phyloP scores from a whole-genome alignment of 2,113 vertebrate genomes.

The Scortum barcoo region DNA sequence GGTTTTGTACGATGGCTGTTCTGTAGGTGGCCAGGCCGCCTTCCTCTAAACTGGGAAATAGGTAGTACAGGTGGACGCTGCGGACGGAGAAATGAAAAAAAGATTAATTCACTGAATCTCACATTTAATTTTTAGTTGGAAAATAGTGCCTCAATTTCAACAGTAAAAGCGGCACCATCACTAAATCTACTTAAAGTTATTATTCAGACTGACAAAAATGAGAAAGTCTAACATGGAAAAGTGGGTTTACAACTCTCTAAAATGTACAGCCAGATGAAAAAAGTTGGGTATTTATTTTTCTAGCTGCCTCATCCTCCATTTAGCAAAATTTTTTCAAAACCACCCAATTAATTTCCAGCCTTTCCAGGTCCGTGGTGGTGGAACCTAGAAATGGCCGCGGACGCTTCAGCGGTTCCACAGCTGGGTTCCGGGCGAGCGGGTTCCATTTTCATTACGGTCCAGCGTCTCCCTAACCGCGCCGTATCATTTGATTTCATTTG shows the following conservation, averaged over 20 bases:
- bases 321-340: slow-evolving; percentile 26
- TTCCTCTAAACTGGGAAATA: slow-evolving; percentile 97
- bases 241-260: background rate
- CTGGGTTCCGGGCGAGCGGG: slow-evolving; percentile 67
- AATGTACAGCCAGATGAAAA: background rate
- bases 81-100: slow-evolving; percentile 27
- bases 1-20: slow-evolving; percentile 98
- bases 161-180: background rate
- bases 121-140: too few species aligned
- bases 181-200: background rate
- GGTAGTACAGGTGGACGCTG: slow-evolving; percentile 97
- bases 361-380: slow-evolving; percentile 23
- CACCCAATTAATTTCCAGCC: slow-evolving; percentile 34
- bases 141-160: background rate
- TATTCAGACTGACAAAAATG: background rate
- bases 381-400: slow-evolving; percentile 36
- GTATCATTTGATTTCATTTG: slow-evolving; percentile 80
- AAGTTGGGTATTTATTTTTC: background rate
- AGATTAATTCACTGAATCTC: background rate
- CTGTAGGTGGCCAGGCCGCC: slow-evolving; percentile 97
- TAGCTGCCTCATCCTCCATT: background rate
- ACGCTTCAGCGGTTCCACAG: slow-evolving; percentile 70
- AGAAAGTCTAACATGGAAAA: background rate
- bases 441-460: slow-evolving; percentile 76
- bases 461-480: slow-evolving; percentile 54